Conservation (phyloP, 1,140 invertebrate species). For the Aphaenogaster ashmeadi region DNA sequence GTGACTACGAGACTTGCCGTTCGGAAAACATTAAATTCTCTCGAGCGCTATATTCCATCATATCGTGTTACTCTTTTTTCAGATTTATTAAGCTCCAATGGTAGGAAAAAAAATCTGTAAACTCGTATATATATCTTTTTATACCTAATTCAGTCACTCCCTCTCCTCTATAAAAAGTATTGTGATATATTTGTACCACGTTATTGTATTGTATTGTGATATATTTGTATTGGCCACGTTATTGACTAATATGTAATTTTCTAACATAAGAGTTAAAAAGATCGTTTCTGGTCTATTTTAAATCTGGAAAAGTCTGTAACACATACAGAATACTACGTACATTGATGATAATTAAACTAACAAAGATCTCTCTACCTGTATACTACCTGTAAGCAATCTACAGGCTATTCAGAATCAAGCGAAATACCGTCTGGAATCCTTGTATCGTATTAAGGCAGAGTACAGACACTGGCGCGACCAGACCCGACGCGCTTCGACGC, state of each 20-base stretch:
- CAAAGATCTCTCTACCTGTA: conserved; percentile 24
- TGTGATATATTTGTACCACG: conserved; percentile 8
- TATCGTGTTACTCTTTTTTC: not conserved
- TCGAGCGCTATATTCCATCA: not conserved
- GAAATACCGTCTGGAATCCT: conserved; percentile 37
- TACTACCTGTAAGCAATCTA: conserved; percentile 26
- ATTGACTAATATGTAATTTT: conserved; percentile 17
- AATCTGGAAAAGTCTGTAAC: not conserved
- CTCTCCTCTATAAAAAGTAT: not conserved
- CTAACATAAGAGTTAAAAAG: not conserved
- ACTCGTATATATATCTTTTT: not conserved
- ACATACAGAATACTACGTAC: not conserved
- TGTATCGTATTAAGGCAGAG: conserved; percentile 11
- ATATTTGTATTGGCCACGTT: not conserved
- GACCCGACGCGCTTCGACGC: conserved; percentile 44
- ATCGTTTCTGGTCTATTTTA: not conserved
- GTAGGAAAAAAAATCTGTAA: not conserved
- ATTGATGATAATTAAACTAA: conserved; percentile 41
- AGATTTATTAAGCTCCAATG: not conserved
- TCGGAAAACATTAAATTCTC: conserved; percentile 26
- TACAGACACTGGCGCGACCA: not conserved
- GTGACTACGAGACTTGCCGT: not conserved
- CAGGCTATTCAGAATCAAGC: conserved; percentile 27
- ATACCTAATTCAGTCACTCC: not conserved
- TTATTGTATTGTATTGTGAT: not conserved